These are phyloP conservation scores for Meloidogyne exigua DNA, from an alignment of 1,140 invertebrate species.

Conservation along the genomic window DNA sequence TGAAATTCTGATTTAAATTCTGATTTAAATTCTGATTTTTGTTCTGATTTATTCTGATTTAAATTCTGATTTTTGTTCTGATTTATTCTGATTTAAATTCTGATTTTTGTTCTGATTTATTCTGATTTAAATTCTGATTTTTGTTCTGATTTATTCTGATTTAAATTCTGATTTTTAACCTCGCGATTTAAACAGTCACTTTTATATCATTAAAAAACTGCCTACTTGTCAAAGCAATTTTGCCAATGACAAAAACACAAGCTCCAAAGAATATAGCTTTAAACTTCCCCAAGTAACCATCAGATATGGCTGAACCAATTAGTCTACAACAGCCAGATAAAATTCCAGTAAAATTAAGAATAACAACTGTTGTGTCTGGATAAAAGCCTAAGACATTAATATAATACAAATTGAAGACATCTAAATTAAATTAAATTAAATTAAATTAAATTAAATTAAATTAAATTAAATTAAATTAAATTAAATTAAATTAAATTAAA, in stretches of 20 bases:
- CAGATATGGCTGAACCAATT: constrained; percentile 71
- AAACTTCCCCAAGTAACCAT: constrained; percentile 71
- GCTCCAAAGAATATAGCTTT: constrained; percentile 27
- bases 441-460: constrained; percentile 8
- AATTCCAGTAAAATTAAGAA: constrained; percentile 72
- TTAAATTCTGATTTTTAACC: too few species aligned
- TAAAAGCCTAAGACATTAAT: constrained; percentile 71
- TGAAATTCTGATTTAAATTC: too few species aligned
- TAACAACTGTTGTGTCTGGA: constrained; percentile 73
- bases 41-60: too few species aligned
- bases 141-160: too few species aligned
- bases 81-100: too few species aligned
- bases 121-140: too few species aligned
- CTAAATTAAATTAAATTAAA: constrained; percentile 17
- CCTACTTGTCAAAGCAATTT: constrained; percentile 20
- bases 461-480: neutral
- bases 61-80: too few species aligned
- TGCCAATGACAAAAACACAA: constrained; percentile 24
- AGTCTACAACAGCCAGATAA: constrained; percentile 77
- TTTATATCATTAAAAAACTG: too few species aligned
- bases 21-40: too few species aligned
- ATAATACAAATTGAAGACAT: constrained; percentile 79
- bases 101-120: too few species aligned
- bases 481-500: constrained; percentile 13
- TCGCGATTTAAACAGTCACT: too few species aligned